Base-by-base conservation (phyloP, 2,888 invertebrate species). In the Leucoma salicis region DNA sequence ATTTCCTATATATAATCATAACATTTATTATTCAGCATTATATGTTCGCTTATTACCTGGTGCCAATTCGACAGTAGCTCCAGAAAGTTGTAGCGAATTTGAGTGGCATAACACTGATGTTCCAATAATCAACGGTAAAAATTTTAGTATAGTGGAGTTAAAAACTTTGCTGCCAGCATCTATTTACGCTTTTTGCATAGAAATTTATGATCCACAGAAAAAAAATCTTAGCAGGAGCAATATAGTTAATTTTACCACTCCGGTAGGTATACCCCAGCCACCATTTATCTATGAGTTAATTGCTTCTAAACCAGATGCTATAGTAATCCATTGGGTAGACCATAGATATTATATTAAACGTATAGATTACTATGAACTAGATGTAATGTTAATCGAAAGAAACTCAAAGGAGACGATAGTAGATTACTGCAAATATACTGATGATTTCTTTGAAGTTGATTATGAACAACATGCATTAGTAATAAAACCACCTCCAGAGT, bases 71-170 rank as follows among this genome's bases (percentile, higher is more conserved):
- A 55, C 63, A 1, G 58, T 76, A 18, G 74, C 81, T 12, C 85
- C 88, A 14, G 87, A 88, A 57, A 74, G 73, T 2, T 89, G 87
- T 46, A 85, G 83, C 36, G 75, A 83, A 29, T 75, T 71, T 1
- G 81, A 88, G 62, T 88, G 88, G 88, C 60, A 71, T 29, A 66
- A 74, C 31, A 58, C 74, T 10, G 71, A 66, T 46, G 64, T 74
- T 5, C 62, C 63, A 3, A 55, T 54, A 14, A 47, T 49, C 11
- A 57, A 42, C 11, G 65, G 68, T 10, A 46, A 66, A n/a, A 42
- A 61, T 14, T 41, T 53, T 27, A 69, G 63, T 7, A 40, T 59
- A 10, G 60, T 77, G 1, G 49, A 73, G 31, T 57, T 88, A 0
- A 58, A 61, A 14, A 55, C 68, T 13, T 57, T 88, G 32, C 68